Evolutionary conservation across 1,140 invertebrate genomes (phyloP), one percentile per base, ranked within the genome.

Genomic region (Calliopsis andreniformis): DNA sequence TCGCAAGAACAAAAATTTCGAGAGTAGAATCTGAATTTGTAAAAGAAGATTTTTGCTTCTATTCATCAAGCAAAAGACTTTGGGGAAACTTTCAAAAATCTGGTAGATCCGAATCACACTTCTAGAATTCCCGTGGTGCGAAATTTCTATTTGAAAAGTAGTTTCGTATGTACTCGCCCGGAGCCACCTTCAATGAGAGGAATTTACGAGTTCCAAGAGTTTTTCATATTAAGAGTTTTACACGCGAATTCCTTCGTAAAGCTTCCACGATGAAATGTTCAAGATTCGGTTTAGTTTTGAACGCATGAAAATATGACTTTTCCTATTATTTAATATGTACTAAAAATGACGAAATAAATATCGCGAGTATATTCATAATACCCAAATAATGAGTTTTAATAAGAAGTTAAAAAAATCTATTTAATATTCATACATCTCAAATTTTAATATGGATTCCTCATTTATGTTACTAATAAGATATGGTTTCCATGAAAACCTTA

Each of bases 71-170:
- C 12, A 3, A 32, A n/a, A 0, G 39, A 53, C 20, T 53, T 20
- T n/a, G 55, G 18, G 6, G 30, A 58, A 58, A 32, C 55, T 35
- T 18, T 7, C 14, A n/a, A 12, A 23, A 12, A 2, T 1, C 14
- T 18, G 51, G 18, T 45, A 28, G 25, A 56, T 23, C 5, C 14
- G 51, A 69, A 43, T 69, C 18, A 42, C 12, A 10, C 30, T 58
- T 18, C 25, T 42, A n/a, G n/a, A 45, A 58, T 56, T 23, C 39
- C 8, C 53, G 23, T 18, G 10, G 1, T 20, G 25, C 18, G 23
- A 56, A 69, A 45, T 45, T 45, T 56, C 53, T 30, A 69, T 69
- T 58, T 45, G 12, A 14, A 56, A 56, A 56, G 39, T 43, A 56
- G 12, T 68, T 56, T 42, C 28, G 18, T 20, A 7, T 0, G 1